Evolutionary conservation across 2,797 vertebrate genomes (phyloP).

Genomic region (Typhlichthys subterraneus): DNA sequence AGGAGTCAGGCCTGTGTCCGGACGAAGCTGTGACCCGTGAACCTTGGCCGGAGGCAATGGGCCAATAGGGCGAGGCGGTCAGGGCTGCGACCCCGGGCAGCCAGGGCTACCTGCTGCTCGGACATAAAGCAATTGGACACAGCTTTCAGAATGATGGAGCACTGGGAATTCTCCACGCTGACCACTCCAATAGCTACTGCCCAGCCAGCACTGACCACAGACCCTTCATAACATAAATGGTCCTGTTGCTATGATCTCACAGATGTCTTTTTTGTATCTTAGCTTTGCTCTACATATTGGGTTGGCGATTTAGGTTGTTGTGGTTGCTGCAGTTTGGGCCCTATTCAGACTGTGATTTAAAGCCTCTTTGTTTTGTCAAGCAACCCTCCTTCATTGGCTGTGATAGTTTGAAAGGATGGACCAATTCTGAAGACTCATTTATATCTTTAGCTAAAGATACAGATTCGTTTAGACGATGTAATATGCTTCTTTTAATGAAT

Average conservation of each 20-base stretch:
- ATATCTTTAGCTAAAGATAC: slow-evolving; percentile 6
- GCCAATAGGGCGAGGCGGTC: slow-evolving; percentile 77
- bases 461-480: background rate
- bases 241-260: slow-evolving; percentile 61
- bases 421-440: slow-evolving; percentile 3
- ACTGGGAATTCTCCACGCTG: slow-evolving; percentile 81
- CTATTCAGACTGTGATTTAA: slow-evolving; percentile 32
- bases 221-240: slow-evolving; percentile 49
- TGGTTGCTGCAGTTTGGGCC: slow-evolving; percentile 29
- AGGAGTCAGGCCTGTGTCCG: slow-evolving; percentile 79
- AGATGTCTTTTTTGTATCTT: slow-evolving; percentile 63
- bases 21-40: slow-evolving; percentile 87
- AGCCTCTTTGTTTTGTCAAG: slow-evolving; percentile 28
- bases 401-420: slow-evolving; percentile 8
- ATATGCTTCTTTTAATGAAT: background rate
- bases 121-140: slow-evolving; percentile 91
- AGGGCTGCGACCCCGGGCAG: slow-evolving; percentile 75
- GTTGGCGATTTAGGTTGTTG: slow-evolving; percentile 20
- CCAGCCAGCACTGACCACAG: slow-evolving; percentile 42
- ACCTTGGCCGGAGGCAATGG: slow-evolving; percentile 78
- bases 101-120: slow-evolving; percentile 94
- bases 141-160: slow-evolving; percentile 90
- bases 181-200: slow-evolving; percentile 70
- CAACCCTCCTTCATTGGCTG: slow-evolving; percentile 12
- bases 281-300: slow-evolving; percentile 40